A percentile compares a stretch with the other conserved stretches of the same genome.
These are phyloP conservation scores for Diabrotica undecimpunctata DNA, from an alignment of 1,140 invertebrate genomes.

Conservation along the genomic window DNA sequence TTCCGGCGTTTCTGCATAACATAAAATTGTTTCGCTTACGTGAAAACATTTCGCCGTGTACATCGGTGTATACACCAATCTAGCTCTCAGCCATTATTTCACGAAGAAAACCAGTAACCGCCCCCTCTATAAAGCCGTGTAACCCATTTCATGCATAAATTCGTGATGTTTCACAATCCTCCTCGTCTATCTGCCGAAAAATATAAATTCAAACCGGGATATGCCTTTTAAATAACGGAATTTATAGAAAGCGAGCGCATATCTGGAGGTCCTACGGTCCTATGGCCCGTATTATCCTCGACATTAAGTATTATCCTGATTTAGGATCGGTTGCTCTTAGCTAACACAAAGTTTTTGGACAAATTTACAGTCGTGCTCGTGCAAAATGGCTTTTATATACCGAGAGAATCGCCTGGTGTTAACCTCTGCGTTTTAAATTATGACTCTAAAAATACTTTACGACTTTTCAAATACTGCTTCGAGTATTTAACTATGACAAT, in stretches of 20 bases:
- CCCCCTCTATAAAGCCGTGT: neutral
- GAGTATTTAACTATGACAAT: too few species aligned
- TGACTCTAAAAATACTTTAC: too few species aligned
- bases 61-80: conserved; percentile 2
- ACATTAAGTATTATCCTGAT: conserved; percentile 28
- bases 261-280: conserved; percentile 14
- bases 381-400: conserved; percentile 22
- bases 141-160: conserved; percentile 2
- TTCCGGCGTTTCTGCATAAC: too few species aligned
- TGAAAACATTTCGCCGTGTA: neutral
- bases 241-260: conserved; percentile 18
- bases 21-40: neutral
- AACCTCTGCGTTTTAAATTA: too few species aligned
- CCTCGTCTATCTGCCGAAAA: conserved; percentile 13
- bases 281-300: conserved; percentile 14
- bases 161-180: conserved; percentile 1
- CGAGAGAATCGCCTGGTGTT: conserved; percentile 6
- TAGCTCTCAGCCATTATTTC: neutral
- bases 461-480: too few species aligned
- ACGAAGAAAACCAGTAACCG: neutral
- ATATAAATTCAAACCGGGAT: conserved; percentile 15
- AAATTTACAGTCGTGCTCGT: conserved; percentile 30
- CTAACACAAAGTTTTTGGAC: conserved; percentile 26
- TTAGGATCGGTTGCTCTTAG: conserved; percentile 22
- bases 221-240: conserved; percentile 21